Conservation (phyloP, 2,888 invertebrate species). For the Oligia strigilis region DNA sequence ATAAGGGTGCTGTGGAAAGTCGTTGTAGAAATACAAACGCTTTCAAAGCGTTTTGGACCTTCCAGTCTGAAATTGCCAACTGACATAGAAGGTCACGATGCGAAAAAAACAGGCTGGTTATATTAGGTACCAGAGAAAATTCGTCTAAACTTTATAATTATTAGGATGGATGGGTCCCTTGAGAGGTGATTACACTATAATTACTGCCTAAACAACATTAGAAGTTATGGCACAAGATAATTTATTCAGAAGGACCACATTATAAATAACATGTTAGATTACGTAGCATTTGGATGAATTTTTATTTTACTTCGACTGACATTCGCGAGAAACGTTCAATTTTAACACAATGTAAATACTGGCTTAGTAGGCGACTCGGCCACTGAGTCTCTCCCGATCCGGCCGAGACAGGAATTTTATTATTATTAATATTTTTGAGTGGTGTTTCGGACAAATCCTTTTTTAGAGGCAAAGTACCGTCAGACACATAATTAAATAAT, state of each 20-base stretch:
- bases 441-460: too few relatives aligned
- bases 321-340: not conserved
- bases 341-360: not conserved
- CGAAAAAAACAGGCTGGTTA: not conserved
- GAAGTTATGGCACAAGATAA: not conserved
- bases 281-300: not conserved
- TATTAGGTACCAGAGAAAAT: not conserved
- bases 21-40: not conserved
- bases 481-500: too few relatives aligned
- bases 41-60: not conserved
- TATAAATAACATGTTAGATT: not conserved
- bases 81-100: not conserved
- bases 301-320: not conserved
- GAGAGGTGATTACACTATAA: conserved; percentile 34
- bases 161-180: conserved; percentile 14
- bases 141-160: conserved; percentile 27
- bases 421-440: too few relatives aligned
- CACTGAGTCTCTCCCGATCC: too few relatives aligned
- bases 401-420: too few relatives aligned
- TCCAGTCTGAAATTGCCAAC: not conserved
- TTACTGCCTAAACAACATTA: conserved; percentile 27
- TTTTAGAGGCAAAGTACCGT: too few relatives aligned
- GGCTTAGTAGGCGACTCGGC: too few relatives aligned
- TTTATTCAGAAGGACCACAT: conserved; percentile 17
- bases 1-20: not conserved